Conservation (phyloP, 2,888 invertebrate genomes). For the Drosophila tripunctata region DNA sequence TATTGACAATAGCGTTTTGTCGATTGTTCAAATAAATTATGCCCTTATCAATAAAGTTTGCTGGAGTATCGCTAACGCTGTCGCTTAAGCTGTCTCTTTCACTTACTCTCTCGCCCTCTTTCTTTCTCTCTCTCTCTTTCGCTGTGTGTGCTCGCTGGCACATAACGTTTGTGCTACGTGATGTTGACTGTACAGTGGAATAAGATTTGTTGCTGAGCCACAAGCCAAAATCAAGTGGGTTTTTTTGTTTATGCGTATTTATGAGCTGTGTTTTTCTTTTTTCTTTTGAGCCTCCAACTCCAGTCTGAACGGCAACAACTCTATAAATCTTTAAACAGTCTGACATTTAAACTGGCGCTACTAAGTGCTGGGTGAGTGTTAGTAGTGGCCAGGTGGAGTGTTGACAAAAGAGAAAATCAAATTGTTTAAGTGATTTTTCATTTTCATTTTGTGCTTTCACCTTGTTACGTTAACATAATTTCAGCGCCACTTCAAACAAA, state of each 20-base stretch:
- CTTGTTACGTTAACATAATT: conserved; percentile 81
- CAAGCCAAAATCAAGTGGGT: conserved; percentile 66
- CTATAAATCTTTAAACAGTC: conserved; percentile 69
- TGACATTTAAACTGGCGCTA: not conserved
- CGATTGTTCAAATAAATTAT: conserved; percentile 81
- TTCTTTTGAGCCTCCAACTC: conserved; percentile 8
- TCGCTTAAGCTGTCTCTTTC: not conserved
- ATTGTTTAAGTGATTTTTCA: conserved; percentile 81
- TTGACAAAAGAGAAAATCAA: conserved; percentile 73
- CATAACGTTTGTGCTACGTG: conserved; percentile 63
- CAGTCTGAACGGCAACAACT: conserved; percentile 26
- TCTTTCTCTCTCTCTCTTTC: not conserved
- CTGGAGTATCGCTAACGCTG: not conserved
- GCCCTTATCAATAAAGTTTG: conserved; percentile 75
- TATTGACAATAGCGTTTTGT: conserved; percentile 80
- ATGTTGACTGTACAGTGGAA: conserved; percentile 62
- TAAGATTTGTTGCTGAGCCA: conserved; percentile 74
- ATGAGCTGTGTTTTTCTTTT: no score
- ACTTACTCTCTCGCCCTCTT: not conserved
- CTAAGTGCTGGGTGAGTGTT: not conserved
- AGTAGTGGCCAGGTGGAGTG: not conserved
- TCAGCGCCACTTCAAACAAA: conserved; percentile 69
- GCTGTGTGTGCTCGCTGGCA: not conserved
- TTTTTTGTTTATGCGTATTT: conserved; percentile 72
- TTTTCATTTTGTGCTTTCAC: conserved; percentile 80